Evolutionary conservation across 2,113 vertebrate genomes (phyloP).

Genomic region (Dipodomys stephensi): DNA sequence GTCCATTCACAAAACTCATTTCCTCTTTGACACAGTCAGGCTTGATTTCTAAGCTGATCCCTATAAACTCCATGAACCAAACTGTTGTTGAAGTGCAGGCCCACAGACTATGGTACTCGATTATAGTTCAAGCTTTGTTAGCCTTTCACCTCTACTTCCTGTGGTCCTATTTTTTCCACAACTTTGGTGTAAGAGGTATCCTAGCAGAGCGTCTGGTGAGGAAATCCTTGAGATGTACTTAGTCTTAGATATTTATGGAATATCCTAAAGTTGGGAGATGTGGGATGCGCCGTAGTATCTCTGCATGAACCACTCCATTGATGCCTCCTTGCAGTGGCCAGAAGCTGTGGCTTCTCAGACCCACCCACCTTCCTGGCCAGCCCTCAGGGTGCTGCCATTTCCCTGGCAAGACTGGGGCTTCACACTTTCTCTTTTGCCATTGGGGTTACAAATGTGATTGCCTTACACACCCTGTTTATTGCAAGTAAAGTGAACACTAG

Average conservation of each 20-base stretch:
- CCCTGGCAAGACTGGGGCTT: no score
- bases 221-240: neutral
- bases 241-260: conserved; percentile 25
- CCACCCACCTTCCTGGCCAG: no score
- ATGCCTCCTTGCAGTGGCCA: no score
- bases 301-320: no score
- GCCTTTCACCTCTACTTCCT: neutral
- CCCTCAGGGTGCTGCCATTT: no score
- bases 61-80: conserved; percentile 32
- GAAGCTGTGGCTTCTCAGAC: no score
- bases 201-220: neutral
- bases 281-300: no score
- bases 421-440: no score
- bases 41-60: neutral
- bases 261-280: neutral
- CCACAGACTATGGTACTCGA: neutral
- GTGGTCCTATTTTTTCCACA: neutral
- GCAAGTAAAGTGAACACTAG: no score
- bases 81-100: neutral
- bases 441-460: no score
- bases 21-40: neutral
- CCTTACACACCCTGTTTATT: no score
- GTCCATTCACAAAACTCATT: neutral
- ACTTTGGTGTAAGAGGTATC: neutral
- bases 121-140: neutral